Evolutionary conservation across 2,888 invertebrate species (phyloP), one percentile per base, ranked within the genome.

Genomic region (Apotomis capreana): DNA sequence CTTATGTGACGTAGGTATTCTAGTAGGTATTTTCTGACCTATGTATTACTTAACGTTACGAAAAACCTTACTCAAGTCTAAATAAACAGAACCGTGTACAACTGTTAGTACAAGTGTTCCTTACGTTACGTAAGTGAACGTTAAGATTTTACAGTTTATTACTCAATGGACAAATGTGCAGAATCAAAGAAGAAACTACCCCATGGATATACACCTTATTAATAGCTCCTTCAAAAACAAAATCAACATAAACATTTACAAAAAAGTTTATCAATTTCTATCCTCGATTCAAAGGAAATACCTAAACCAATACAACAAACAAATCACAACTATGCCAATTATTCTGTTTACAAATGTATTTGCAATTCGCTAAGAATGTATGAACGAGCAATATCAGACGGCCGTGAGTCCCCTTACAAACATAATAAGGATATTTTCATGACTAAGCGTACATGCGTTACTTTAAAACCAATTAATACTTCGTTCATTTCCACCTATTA

Each of bases 311-410:
- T 57, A 65, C 70, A 58, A 63, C 52, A 70, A 70, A 70, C 70
- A 70, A 70, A 70, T 15, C 9, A 40, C 9, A 64, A 60, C 5
- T 62, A 71, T 68, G 61, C 51, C 26, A 62, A 68, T 51, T 26
- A 71, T 71, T 57, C 40, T 58, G 71, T 68, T 68, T 71, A 68
- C 51, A 62, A 62, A 62, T 49, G 15, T 13, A 67, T 44, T 44
- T 15, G 40, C 12, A 26, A 13, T 0, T 26, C 26, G 26, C 26
- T 26, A 26, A 1, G 13, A n/a, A 54, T 70, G 40, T n/a, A n/a
- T n/a, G n/a, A n/a, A n/a, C n/a, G n/a, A 60, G 51, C 13, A 13
- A 59, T 37, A 51, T 37, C 58, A 54, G 37, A 5, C 37, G 51
- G 67, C 58, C 58, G 40, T 51, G 58, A 58, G 36, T 54, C 46